Evolutionary conservation across 2,797 vertebrate genomes (phyloP).

Genomic region (Onychomys arenicola): DNA sequence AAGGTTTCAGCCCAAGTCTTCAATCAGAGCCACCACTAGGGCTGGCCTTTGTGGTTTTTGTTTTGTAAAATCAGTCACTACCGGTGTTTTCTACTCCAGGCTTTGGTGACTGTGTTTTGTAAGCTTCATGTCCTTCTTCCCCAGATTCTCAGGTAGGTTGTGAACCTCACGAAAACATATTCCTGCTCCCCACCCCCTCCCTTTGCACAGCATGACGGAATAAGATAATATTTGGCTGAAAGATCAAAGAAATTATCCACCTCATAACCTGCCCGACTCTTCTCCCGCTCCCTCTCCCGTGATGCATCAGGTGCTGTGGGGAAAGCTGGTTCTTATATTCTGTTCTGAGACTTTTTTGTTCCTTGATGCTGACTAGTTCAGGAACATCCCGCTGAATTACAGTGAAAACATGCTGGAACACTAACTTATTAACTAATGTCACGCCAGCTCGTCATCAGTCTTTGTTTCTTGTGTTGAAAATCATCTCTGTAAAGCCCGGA

Average conservation of each 20-base stretch:
- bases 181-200: neutral
- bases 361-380: neutral
- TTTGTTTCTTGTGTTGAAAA: constrained; percentile 2
- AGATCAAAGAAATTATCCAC: neutral
- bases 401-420: neutral
- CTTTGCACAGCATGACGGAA: neutral
- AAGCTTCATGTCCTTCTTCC: neutral
- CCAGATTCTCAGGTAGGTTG: neutral
- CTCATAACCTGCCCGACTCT: neutral
- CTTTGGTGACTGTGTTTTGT: neutral
- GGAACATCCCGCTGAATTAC: neutral
- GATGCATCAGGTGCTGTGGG: neutral
- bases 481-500: constrained; percentile 2
- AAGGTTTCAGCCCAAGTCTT: neutral
- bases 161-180: neutral
- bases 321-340: neutral
- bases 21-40: neutral
- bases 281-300: neutral
- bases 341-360: neutral
- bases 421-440: neutral
- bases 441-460: neutral
- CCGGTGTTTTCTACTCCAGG: neutral
- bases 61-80: neutral
- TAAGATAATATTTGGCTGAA: neutral
- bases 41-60: neutral